phyloP scores from a whole-genome alignment of 2,888 invertebrate genomes.

The Pammene fasciana region DNA sequence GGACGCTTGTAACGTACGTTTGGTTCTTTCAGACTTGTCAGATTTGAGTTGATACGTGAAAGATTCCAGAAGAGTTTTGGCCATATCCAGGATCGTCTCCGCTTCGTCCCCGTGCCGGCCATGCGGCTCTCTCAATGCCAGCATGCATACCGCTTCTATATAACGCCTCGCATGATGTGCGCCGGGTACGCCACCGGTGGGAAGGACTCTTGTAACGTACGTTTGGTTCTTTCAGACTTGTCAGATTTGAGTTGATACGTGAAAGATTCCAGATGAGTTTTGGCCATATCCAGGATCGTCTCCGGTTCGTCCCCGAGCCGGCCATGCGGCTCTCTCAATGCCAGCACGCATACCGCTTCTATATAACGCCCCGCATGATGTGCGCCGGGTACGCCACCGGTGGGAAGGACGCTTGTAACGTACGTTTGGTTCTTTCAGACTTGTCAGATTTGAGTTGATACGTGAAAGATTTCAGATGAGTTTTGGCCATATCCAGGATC shows the following conservation, averaged over 20 bases:
- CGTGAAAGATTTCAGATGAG: too few species aligned
- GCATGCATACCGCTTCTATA: slow-evolving; percentile 72
- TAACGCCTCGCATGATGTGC: slow-evolving; percentile 74
- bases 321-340: slow-evolving; percentile 67
- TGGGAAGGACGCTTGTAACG: slow-evolving; percentile 77
- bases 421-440: slow-evolving; percentile 47
- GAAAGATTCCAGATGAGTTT: too few species aligned
- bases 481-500: too few species aligned
- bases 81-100: too few species aligned
- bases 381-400: slow-evolving; percentile 78
- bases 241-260: too few species aligned
- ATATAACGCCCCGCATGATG: slow-evolving; percentile 73
- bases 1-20: slow-evolving; percentile 74
- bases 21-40: background rate
- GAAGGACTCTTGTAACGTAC: slow-evolving; percentile 76
- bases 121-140: slow-evolving; percentile 69
- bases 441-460: too few species aligned
- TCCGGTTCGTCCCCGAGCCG: slow-evolving; percentile 65
- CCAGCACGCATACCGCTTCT: slow-evolving; percentile 73
- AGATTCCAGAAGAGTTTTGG: too few species aligned
- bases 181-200: slow-evolving; percentile 77
- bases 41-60: too few species aligned
- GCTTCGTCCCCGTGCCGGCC: slow-evolving; percentile 69
- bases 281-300: too few species aligned
- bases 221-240: slow-evolving; percentile 39